phyloP scores from a whole-genome alignment of 2,888 invertebrate genomes.

The Stomorhina lunata region DNA sequence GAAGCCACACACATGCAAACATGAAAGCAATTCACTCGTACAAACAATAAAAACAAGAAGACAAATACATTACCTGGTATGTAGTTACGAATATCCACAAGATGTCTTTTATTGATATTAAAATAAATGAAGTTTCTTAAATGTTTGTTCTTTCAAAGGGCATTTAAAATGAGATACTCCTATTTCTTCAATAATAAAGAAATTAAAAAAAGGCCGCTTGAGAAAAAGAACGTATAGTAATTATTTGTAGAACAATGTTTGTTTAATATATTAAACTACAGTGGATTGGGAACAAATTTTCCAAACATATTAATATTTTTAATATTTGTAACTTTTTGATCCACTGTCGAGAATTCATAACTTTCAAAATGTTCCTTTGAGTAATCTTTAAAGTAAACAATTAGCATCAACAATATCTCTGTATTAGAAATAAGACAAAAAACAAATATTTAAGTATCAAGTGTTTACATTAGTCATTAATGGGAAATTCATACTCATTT shows the following conservation, averaged over 20 bases:
- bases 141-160: too few relatives aligned
- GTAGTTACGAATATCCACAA: too few relatives aligned
- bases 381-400: constrained; percentile 33
- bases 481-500: background rate
- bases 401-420: too few relatives aligned
- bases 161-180: background rate
- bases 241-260: background rate
- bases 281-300: background rate
- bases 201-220: background rate
- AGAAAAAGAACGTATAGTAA: background rate
- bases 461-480: constrained; percentile 23
- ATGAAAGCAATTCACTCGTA: too few relatives aligned
- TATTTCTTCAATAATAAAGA: background rate
- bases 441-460: background rate
- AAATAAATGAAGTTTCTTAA: too few relatives aligned
- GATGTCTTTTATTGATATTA: too few relatives aligned
- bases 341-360: background rate
- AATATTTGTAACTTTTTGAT: too few relatives aligned
- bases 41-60: too few relatives aligned
- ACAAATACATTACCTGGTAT: too few relatives aligned
- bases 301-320: too few relatives aligned
- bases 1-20: background rate
- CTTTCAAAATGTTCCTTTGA: constrained; percentile 3
- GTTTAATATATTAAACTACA: background rate
- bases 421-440: background rate